phyloP scores from a whole-genome alignment of 2,888 invertebrate species.

The Bedellia somnulentella region DNA sequence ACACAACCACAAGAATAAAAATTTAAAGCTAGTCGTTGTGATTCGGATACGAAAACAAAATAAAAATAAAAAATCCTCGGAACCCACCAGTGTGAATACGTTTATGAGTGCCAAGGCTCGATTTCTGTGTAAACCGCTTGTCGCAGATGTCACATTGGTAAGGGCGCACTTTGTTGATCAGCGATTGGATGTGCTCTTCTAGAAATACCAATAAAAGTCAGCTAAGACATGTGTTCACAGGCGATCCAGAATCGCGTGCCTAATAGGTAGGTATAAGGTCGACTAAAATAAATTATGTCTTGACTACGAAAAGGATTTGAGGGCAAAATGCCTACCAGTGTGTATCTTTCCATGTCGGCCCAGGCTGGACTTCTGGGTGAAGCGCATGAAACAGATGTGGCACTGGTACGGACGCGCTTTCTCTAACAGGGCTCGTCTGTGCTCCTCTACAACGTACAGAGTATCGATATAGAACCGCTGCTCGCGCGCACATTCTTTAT shows the following conservation, averaged over 20 bases:
- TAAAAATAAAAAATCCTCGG: too few relatives aligned
- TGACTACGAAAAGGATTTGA: constrained; percentile 27
- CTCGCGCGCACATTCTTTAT: constrained; percentile 43
- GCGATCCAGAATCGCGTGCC: constrained; percentile 30
- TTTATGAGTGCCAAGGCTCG: constrained; percentile 81
- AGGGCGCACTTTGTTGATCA: constrained; percentile 64
- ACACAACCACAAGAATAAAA: constrained; percentile 35
- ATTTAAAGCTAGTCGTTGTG: constrained; percentile 32
- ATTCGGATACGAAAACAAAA: constrained; percentile 47
- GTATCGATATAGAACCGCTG: constrained; percentile 51
- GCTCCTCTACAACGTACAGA: constrained; percentile 61
- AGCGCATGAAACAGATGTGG: constrained; percentile 72
- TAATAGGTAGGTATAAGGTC: constrained; percentile 45
- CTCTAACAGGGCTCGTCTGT: constrained; percentile 64
- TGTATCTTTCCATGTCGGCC: constrained; percentile 74
- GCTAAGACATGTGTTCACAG: constrained; percentile 45
- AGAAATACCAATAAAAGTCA: constrained; percentile 59
- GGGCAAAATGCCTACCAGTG: constrained; percentile 64
- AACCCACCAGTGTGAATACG: constrained; percentile 75
- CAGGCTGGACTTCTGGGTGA: constrained; percentile 74
- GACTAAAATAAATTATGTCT: constrained; percentile 27
- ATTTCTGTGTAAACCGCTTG: constrained; percentile 82
- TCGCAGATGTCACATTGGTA: constrained; percentile 75
- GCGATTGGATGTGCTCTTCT: constrained; percentile 64
- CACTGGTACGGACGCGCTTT: constrained; percentile 71